Base-by-base conservation (phyloP, 2,888 invertebrate genomes). In the Brachyptera putata region DNA sequence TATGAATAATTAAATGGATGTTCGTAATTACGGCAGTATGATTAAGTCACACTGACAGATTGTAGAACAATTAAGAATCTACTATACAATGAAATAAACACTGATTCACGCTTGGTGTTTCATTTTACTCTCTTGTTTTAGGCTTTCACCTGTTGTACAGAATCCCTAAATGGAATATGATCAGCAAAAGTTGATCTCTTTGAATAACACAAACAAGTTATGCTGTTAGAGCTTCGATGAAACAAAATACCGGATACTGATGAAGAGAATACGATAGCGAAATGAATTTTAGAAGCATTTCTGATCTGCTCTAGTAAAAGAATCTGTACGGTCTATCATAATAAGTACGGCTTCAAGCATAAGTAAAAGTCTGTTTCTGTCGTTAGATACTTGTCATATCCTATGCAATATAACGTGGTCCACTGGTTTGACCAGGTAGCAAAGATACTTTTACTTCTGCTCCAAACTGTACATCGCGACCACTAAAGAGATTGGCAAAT, bases 231-330 rank as follows among this genome's bases (percentile, higher is more conserved):
- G 43, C 18, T 43, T 43, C 16, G 11, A 18, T 43, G 43, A 43
- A 43, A 43, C 43, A 43, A 43, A 43, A 43, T 43, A 43, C 43
- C 43, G 43, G 43, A 43, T 43, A 43, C 43, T 18, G 43, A 43
- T 43, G 43, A 16, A 11, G 11, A 16, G 43, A 30, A 11, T 11
- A 30, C 7, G 30, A 30, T 30, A 30, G 30, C 5, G 11, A n/a
- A n/a, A 30, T 5, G 11, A 30, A 11, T 30, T 30, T 30, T 7
- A 7, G 11, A 30, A 5, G 30, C 30, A 30, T n/a, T n/a, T n/a
- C n/a, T n/a, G 30, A 5, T 30, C 30, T 30, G 30, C 30, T 30
- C 30, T 30, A 30, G 30, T 30, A 30, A 30, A 30, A 30, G n/a
- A n/a, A n/a, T n/a, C n/a, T n/a, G n/a, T n/a, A n/a, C n/a, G n/a